Evolutionary conservation across 1,140 invertebrate species (phyloP).

Genomic region (Macrobrachium rosenbergii): DNA sequence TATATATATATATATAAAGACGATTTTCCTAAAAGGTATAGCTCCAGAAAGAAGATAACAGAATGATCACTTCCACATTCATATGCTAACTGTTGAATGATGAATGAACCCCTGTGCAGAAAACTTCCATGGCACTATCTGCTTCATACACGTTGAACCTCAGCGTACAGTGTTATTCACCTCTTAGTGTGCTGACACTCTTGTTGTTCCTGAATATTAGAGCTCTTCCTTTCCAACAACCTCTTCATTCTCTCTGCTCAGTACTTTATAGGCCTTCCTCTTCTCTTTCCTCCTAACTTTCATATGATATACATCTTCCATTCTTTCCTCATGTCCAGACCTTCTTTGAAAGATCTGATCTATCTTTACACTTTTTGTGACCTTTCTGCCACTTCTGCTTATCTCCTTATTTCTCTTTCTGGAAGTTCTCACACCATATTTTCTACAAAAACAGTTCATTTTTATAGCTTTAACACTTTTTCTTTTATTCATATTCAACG

Average conservation of each 20-base stretch:
- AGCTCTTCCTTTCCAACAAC: no score
- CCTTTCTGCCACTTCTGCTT: background rate
- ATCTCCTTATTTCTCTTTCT: background rate
- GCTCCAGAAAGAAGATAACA: no score
- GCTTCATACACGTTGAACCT: background rate
- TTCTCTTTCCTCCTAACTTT: background rate
- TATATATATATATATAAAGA: no score
- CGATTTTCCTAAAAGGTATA: no score
- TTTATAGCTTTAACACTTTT: no score
- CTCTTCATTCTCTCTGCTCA: background rate
- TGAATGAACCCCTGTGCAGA: no score
- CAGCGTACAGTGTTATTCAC: background rate
- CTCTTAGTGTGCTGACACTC: background rate
- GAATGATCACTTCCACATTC: no score
- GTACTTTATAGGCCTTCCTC: background rate
- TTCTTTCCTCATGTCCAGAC: background rate
- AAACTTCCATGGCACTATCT: background rate
- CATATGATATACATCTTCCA: background rate
- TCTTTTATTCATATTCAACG: no score
- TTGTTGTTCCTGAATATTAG: background rate
- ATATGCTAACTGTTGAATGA: no score
- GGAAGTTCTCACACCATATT: no score
- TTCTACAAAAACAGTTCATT: no score
- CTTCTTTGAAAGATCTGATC: background rate
- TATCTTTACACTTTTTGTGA: background rate